These are phyloP conservation scores for Parapristionchus giblindavisi DNA, from an alignment of 2,888 invertebrate genomes.

Conservation along the genomic window DNA sequence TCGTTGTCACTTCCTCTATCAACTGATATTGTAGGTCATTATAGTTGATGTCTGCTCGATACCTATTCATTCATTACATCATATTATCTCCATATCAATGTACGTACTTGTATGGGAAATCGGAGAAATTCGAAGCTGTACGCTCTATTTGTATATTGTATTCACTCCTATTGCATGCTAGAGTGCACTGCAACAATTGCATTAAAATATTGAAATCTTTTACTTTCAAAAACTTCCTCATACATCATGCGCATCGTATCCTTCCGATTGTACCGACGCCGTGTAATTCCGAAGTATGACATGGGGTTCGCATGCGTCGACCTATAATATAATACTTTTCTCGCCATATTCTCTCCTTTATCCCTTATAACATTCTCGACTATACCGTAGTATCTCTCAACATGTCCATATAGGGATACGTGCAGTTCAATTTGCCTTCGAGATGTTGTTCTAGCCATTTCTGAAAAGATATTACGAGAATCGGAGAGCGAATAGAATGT, in stretches of 20 bases:
- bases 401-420: constrained; percentile 47
- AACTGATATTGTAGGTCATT: constrained; percentile 49
- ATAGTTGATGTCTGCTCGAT: constrained; percentile 47
- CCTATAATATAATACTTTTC: not conserved
- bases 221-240: too few relatives aligned
- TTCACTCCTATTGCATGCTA: constrained; percentile 30
- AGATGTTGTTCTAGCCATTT: constrained; percentile 45
- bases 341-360: not conserved
- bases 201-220: too few relatives aligned
- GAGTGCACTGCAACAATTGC: constrained; percentile 24
- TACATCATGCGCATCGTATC: constrained; percentile 36
- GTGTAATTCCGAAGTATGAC: constrained; percentile 29
- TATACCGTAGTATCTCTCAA: constrained; percentile 37
- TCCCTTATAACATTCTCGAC: not conserved
- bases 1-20: constrained; percentile 47
- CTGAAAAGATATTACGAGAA: constrained; percentile 25
- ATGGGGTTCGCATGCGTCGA: constrained; percentile 10
- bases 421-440: constrained; percentile 47
- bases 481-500: too few relatives aligned
- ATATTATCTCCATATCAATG: not conserved
- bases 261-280: constrained; percentile 18
- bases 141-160: constrained; percentile 28
- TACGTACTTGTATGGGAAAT: constrained; percentile 25
- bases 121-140: constrained; percentile 14
- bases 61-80: constrained; percentile 4